phyloP scores from a whole-genome alignment of 2,888 invertebrate genomes.

The Folsomia candida region DNA sequence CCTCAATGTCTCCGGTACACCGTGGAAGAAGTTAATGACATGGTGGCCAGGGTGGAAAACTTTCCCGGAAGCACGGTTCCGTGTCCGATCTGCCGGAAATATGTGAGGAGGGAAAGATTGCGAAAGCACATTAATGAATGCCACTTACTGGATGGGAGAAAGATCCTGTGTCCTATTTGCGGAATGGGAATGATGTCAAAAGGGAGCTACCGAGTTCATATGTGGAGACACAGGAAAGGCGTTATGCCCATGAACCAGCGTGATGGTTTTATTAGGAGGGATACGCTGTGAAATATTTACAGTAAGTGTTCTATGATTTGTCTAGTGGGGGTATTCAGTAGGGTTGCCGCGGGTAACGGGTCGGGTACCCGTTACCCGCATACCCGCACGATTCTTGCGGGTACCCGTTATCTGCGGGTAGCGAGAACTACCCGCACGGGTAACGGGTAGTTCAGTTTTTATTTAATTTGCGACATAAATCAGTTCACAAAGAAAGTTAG shows the following conservation, averaged over 20 bases:
- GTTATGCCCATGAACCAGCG: slow-evolving; percentile 32
- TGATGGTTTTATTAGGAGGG: too few relatives aligned
- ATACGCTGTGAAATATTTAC: too few relatives aligned
- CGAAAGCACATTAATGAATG: background rate
- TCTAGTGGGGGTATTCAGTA: too few relatives aligned
- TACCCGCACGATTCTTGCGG: too few relatives aligned
- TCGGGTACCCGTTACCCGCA: too few relatives aligned
- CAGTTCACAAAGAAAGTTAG: too few relatives aligned
- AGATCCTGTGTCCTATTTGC: background rate
- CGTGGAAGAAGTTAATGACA: background rate
- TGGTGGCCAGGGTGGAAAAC: background rate
- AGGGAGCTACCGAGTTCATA: slow-evolving; percentile 25
- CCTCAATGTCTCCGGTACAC: background rate
- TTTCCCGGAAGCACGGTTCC: background rate
- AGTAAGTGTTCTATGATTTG: too few relatives aligned
- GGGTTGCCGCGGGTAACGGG: too few relatives aligned
- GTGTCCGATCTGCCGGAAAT: background rate
- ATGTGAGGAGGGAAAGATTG: background rate
- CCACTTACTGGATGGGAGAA: background rate
- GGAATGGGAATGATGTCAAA: background rate
- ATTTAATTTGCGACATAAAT: too few relatives aligned
- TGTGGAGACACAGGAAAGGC: slow-evolving; percentile 40
- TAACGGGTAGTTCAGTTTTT: too few relatives aligned
- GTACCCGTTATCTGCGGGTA: too few relatives aligned
- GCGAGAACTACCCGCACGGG: too few relatives aligned